These are phyloP conservation scores for Oligia fasciuncula DNA, from an alignment of 2,888 invertebrate genomes.

Conservation along the genomic window DNA sequence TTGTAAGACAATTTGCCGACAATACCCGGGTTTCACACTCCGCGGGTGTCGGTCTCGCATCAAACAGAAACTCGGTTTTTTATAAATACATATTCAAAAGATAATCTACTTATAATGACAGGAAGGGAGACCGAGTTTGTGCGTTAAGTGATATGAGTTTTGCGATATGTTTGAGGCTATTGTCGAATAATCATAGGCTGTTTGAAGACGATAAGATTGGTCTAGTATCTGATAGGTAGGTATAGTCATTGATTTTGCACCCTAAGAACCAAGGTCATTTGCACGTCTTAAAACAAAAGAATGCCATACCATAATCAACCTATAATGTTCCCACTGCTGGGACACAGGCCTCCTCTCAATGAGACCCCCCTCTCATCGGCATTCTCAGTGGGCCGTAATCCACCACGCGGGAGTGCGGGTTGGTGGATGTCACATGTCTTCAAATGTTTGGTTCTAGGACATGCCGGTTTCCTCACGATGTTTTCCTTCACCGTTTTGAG, in stretches of 20 bases:
- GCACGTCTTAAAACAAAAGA: not conserved
- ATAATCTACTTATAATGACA: slow-evolving; percentile 42
- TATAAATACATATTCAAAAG: slow-evolving; percentile 38
- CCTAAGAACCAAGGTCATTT: not conserved
- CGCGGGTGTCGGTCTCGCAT: slow-evolving; percentile 30
- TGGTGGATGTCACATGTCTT: too few species aligned
- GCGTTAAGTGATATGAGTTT: not conserved
- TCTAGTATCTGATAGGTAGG: not conserved
- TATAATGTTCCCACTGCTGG: too few species aligned
- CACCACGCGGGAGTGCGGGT: too few species aligned
- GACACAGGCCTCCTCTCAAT: too few species aligned
- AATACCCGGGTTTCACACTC: slow-evolving; percentile 57
- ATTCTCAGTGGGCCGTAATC: too few species aligned
- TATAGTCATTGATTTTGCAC: not conserved
- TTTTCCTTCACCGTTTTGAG: too few species aligned
- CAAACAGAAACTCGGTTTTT: slow-evolving; percentile 53
- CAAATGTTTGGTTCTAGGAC: too few species aligned
- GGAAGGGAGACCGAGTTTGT: slow-evolving; percentile 20
- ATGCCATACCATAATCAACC: too few species aligned
- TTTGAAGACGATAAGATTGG: not conserved
- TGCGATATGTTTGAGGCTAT: not conserved
- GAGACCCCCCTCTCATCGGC: too few species aligned
- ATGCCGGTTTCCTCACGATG: too few species aligned
- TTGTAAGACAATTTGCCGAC: slow-evolving; percentile 65
- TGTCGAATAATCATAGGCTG: not conserved